Evolutionary conservation across 1,140 invertebrate genomes (phyloP), one percentile per base, ranked within the genome.

Genomic region (Rhyzopertha dominica): DNA sequence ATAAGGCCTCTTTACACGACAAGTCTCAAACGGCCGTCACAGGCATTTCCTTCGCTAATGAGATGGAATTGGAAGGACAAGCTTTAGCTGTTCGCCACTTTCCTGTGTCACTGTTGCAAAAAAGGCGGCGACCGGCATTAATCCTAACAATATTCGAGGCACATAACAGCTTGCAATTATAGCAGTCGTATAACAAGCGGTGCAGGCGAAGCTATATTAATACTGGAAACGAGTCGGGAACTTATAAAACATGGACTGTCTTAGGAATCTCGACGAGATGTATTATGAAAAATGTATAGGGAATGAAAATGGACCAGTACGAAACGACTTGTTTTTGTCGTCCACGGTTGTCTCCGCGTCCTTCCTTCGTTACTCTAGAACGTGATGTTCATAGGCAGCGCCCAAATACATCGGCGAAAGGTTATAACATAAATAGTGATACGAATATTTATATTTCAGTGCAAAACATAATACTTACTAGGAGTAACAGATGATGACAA

Each of bases 21-120:
- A 60, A 65, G 53, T 58, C 59, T 55, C 54, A 41, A 54, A 59
- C 56, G 57, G 59, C 62, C 62, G 62, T 64, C 60, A 65, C 51
- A 47, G 56, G 53, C 61, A 65, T 65, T 65, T 65, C 61, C 54
- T 59, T 54, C 63, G 59, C 61, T 65, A 65, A 65, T 65, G 63
- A 65, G 63, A 63, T 65, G 62, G 56, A 65, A 65, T 65, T 62
- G 63, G 61, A 65, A 54, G 58, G 63, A 65, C 63, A 63, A 63
- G n/a, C 23, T 37, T 31, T 50, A 48, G 54, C 54, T 49, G 58
- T 61, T 61, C 43, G 54, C 56, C 56, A 59, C 56, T 59, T 59
- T 62, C 55, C 51, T 49, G 38, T 35, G 40, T 38, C 48, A 23
- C 20, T 16, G 41, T 36, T n/a, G 34, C 36, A 45, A 37, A 39